These are phyloP conservation scores for Drosophila neotestacea DNA, from an alignment of 2,888 invertebrate genomes.

Conservation along the genomic window DNA sequence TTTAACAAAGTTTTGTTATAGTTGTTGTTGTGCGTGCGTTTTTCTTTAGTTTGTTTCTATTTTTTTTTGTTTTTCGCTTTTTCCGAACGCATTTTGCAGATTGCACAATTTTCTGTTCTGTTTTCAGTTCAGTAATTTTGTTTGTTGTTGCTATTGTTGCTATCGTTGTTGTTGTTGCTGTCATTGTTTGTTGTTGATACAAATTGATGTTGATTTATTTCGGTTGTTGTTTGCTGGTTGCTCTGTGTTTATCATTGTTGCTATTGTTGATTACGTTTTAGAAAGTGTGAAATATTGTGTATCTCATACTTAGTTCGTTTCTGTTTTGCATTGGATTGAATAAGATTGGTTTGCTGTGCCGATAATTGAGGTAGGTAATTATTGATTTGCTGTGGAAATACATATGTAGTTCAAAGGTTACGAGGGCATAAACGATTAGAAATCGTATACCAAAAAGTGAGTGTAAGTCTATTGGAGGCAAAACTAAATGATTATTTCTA, in stretches of 20 bases:
- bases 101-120: constrained; percentile 71
- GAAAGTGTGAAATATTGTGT: constrained; percentile 67
- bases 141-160: constrained; percentile 35
- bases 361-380: constrained; percentile 74
- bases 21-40: constrained; percentile 21
- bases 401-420: constrained; percentile 24
- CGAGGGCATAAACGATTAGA: neutral
- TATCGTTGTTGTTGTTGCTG: constrained; percentile 32
- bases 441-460: neutral
- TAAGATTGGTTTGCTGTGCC: constrained; percentile 12
- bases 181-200: constrained; percentile 56
- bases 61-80: constrained; percentile 27
- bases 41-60: constrained; percentile 23
- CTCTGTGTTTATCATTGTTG: constrained; percentile 50
- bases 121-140: constrained; percentile 48
- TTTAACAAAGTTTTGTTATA: constrained; percentile 32
- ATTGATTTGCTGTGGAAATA: constrained; percentile 54
- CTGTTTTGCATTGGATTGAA: constrained; percentile 12
- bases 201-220: constrained; percentile 78
- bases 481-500: no score
- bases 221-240: constrained; percentile 19
- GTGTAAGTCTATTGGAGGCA: neutral
- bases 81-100: constrained; percentile 64
- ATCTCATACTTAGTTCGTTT: constrained; percentile 25
- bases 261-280: constrained; percentile 64